Base-by-base conservation (phyloP, 1,140 invertebrate genomes). In the Brachionus plicatilis region DNA sequence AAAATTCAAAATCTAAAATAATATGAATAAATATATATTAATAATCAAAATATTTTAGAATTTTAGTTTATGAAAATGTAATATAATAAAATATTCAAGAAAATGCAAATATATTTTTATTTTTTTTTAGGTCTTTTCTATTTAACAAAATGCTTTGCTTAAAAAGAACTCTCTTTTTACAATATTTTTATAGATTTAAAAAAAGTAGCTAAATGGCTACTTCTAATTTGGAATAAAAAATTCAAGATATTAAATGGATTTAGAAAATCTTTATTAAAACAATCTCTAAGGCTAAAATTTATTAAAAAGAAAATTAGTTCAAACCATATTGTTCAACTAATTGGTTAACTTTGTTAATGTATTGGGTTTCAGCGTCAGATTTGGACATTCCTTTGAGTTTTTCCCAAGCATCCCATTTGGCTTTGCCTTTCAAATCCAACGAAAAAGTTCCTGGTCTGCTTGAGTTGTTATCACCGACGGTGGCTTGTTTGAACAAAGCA, bases 341-440 rank as follows among this genome's bases (percentile, higher is more conserved):
- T 50, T 86, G 86, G 72, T 88, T 86, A 11, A 91, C 88, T 50
- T 87, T 56, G 47, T 88, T 84, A 45, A 88, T 85, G 85, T 89
- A 89, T 41, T 88, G 85, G 20, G 87, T 85, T 78, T 87, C 86
- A 7, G 90, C 90, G 43, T 91, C 89, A 45, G 89, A 90, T 87
- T 91, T 86, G 27, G 87, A 86, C 85, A 90, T 88, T 70, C 87
- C 86, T 24, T 90, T 91, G 8, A 92, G 87, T 47, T 85, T 84
- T 86, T 90, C 92, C 92, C 92, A 93, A 6, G 92, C 92, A 85
- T 92, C 90, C 91, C 92, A 93, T 87, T 93, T 93, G 11, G 91
- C 92, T 85, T 91, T 91, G 4, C 91, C 92, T 53, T 92, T 91
- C 86, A 93, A 89, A 86, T 93, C 92, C 20, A 82, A 45, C 27